Conservation (phyloP, 2,888 invertebrate genomes). For the Cheilosia soror region DNA sequence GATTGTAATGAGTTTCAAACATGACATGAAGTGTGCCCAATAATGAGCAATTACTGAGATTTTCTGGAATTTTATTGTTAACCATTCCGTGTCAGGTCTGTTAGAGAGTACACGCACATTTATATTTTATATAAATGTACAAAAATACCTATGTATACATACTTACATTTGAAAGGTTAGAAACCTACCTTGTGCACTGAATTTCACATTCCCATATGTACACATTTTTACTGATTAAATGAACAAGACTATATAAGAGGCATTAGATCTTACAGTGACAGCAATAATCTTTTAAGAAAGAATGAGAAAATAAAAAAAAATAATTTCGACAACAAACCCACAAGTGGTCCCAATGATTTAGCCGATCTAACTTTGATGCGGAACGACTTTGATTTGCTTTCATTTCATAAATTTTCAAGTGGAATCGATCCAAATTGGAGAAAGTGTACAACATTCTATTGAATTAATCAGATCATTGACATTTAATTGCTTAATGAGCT, state of each 20-base stretch:
- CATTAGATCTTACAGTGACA: slow-evolving; percentile 40
- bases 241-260: slow-evolving; percentile 8
- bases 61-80: slow-evolving; percentile 46
- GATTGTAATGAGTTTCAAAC: slow-evolving; percentile 51
- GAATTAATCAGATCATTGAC: slow-evolving; percentile 73
- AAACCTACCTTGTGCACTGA: slow-evolving; percentile 13
- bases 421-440: slow-evolving; percentile 63
- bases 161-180: slow-evolving; percentile 4
- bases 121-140: neutral
- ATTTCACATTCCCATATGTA: slow-evolving; percentile 14
- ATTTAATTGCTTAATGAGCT: slow-evolving; percentile 72
- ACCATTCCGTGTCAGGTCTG: slow-evolving; percentile 18
- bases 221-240: slow-evolving; percentile 4
- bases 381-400: slow-evolving; percentile 70
- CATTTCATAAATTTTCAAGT: slow-evolving; percentile 67
- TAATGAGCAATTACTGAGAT: slow-evolving; percentile 82
- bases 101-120: slow-evolving; percentile 10
- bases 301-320: slow-evolving; percentile 31
- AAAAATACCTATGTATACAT: neutral
- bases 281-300: slow-evolving; percentile 32
- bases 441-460: slow-evolving; percentile 67
- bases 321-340: slow-evolving; percentile 34
- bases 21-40: slow-evolving; percentile 82
- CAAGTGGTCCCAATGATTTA: slow-evolving; percentile 58
- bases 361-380: slow-evolving; percentile 53